A percentile compares a stretch with the other conserved stretches of the same genome.
These are phyloP conservation scores for Acronicta psi DNA, from an alignment of 2,888 invertebrate species.

Conservation along the genomic window DNA sequence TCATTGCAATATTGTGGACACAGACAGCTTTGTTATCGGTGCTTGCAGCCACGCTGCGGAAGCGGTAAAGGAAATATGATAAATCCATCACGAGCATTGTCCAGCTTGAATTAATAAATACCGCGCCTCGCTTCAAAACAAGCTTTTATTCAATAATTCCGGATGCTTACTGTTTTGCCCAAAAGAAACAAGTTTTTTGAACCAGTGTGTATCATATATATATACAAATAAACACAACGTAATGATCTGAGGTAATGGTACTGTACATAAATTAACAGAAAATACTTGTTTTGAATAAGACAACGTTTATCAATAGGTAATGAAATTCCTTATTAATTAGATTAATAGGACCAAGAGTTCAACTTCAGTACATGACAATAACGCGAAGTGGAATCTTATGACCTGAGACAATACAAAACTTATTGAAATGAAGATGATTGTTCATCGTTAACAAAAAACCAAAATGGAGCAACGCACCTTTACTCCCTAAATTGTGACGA, in stretches of 20 bases:
- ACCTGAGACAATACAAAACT: not conserved
- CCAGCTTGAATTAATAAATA: conserved; percentile 64
- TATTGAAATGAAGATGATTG: conserved; percentile 7
- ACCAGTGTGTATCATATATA: not conserved
- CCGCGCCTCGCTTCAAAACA: conserved; percentile 32
- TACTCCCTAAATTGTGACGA: not conserved
- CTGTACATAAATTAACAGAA: conserved; percentile 2
- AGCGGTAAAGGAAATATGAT: conserved; percentile 82
- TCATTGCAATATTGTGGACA: conserved; percentile 57
- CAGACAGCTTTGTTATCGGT: conserved; percentile 73
- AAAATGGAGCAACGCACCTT: conserved; percentile 35
- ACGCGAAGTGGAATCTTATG: conserved; percentile 7
- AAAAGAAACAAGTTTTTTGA: conserved; percentile 9
- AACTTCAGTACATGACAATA: conserved; percentile 15
- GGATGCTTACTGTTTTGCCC: conserved; percentile 12
- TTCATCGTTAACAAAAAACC: conserved; percentile 12
- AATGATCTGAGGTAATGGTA: too few species aligned
- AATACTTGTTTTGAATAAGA: conserved; percentile 10
- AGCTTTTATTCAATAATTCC: conserved; percentile 29
- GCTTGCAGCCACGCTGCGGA: conserved; percentile 75
- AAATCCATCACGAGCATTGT: conserved; percentile 78
- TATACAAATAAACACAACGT: not conserved
- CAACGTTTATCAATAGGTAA: conserved; percentile 12
- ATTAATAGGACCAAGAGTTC: conserved; percentile 8
- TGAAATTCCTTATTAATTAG: conserved; percentile 11